Base-by-base conservation (phyloP, 64 coral and sea anemone species). In the Acropora tenuis region DNA sequence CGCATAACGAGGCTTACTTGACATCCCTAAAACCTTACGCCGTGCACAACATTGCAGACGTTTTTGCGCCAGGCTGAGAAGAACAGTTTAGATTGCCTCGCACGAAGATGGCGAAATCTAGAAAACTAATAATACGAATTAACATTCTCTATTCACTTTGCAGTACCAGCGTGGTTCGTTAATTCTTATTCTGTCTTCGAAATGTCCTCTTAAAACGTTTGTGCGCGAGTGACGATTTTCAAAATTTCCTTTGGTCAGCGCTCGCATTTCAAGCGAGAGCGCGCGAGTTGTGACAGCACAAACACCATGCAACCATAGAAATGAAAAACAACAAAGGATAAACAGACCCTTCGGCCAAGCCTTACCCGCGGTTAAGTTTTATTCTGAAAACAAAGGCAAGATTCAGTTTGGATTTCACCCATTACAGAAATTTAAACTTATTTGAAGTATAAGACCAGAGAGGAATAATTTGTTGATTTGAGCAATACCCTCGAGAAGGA, bases 221-320 rank as follows among this genome's bases (percentile, higher is more conserved):
- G 0, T 30, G 30, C 30, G 30, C 4, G 52, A 55, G 52, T 55
- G 4, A 55, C 52, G 52, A 55, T 55, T 55, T 55, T 55, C 52
- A 55, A 55, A 63, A 3, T 63, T 68, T 11, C 63, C 17, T 71
- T 1, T 3, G 68, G 15, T 47, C 44, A 47, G 75, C 75, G 75
- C 75, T 44, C 75, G 44, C 75, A 75, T 75, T 43, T 7, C 44
- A 75, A 11, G 9, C 10, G 9, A 75, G 45, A 75, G 73, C 73
- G 73, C 73, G 73, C 73, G 73, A 20, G 73, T 42, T 77, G 15
- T 77, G 75, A 77, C 75, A 16, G 4, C 45, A 77, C 43, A 77
- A 77, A 77, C 75, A 16, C 15, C 44, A 5, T 5, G 52, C 46
- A 77, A 77, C 75, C 46, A 77, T 77, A 46, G 75, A 77, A 77